These are phyloP conservation scores for Gyps fulvus DNA, from an alignment of 2,113 vertebrate species.

Conservation along the genomic window DNA sequence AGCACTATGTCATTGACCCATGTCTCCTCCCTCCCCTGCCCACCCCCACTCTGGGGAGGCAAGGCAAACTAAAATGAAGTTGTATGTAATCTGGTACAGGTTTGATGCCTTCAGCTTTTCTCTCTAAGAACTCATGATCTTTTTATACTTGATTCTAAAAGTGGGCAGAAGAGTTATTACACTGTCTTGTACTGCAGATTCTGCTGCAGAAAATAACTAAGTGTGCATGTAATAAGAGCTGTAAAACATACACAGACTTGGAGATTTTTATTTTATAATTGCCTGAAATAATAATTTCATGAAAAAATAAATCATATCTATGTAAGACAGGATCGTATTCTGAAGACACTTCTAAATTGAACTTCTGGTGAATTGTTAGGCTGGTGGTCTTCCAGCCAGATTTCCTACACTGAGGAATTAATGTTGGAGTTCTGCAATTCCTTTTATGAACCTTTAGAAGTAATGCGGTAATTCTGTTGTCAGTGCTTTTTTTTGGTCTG, in stretches of 20 bases:
- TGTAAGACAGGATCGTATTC: neutral
- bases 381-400: neutral
- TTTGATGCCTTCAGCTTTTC: neutral
- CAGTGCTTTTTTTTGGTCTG: neutral
- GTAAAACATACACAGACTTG: neutral
- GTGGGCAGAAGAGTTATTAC: neutral
- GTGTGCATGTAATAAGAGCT: neutral
- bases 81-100: fast-evolving
- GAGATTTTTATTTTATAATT: neutral
- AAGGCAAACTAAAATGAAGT: neutral
- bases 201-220: neutral
- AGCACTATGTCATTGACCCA: neutral
- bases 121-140: neutral
- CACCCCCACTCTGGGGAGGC: neutral
- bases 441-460: neutral
- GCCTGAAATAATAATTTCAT: neutral
- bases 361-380: neutral
- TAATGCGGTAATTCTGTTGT: neutral
- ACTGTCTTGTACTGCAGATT: neutral
- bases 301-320: neutral
- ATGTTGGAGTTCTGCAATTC: neutral
- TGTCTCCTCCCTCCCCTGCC: neutral
- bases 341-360: neutral
- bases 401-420: fast-evolving
- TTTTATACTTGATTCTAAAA: neutral